These are phyloP conservation scores for Sakesphorus luctuosus DNA, from an alignment of 2,113 vertebrate species.

Conservation along the genomic window DNA sequence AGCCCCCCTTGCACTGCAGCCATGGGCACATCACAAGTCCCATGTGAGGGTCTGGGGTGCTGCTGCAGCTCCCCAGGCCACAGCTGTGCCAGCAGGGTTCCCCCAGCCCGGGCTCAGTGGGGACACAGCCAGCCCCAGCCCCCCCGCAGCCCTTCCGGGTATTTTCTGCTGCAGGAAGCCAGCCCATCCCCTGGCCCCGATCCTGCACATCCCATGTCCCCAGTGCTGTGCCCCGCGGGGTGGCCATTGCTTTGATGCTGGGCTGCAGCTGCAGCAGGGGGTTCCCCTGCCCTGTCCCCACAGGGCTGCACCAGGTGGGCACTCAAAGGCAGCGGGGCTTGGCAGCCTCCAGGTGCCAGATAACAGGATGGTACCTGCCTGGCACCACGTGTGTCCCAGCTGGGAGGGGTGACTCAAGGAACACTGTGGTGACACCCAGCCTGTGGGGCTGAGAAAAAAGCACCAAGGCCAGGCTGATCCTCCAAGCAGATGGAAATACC, in stretches of 20 bases:
- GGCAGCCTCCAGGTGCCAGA: background rate
- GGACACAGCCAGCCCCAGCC: background rate
- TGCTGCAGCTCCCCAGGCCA: background rate
- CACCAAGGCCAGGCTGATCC: background rate
- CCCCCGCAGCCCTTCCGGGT: slow-evolving; percentile 31
- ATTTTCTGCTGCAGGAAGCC: slow-evolving; percentile 51
- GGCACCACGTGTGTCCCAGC: background rate
- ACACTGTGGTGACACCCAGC: background rate
- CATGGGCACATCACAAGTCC: background rate
- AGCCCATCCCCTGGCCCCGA: background rate
- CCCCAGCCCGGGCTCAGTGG: background rate
- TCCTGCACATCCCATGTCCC: slow-evolving; percentile 31
- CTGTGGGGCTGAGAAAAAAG: accelerated
- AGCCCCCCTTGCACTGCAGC: background rate
- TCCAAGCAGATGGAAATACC: background rate
- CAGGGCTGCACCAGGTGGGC: background rate
- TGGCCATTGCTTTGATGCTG: accelerated
- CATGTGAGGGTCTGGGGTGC: background rate
- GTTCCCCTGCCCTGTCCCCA: accelerated
- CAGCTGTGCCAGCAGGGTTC: background rate
- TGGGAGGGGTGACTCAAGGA: background rate
- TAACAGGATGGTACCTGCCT: background rate
- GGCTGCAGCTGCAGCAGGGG: background rate
- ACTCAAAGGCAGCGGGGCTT: background rate
- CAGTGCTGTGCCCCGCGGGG: accelerated